Base-by-base conservation (phyloP, 2,888 invertebrate genomes). In the Diogma glabrata region DNA sequence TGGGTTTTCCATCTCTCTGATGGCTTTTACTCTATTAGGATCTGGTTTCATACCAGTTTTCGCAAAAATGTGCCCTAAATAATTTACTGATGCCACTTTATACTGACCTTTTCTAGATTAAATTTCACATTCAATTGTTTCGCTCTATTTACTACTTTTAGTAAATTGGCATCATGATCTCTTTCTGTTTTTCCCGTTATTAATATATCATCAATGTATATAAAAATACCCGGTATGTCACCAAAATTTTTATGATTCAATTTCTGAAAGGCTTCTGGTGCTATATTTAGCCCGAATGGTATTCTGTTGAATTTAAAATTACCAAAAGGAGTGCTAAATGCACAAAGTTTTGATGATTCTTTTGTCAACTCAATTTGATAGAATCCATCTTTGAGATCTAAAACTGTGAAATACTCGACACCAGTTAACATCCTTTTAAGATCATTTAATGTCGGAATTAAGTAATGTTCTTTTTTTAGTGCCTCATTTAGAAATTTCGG, bases 61-160 rank as follows among this genome's bases (percentile, higher is more conserved):
- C 26, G 22, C 48, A 49, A 53, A 53, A 23, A 52, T 51, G 24
- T 55, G 46, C 1, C 54, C 53, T 10, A 52, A 22, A 19, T 40
- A 8, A 20, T 49, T 10, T 49, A n/a, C 48, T 48, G 50, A 22
- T n/a, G n/a, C n/a, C n/a, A n/a, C n/a, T n/a, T n/a, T n/a, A n/a
- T n/a, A n/a, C n/a, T n/a, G n/a, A 51, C 51, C 3, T 19, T 28
- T 45, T 50, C 52, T 2, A 12, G 9, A 28, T 56, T 56, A 48
- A 57, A 55, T 47, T 51, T 56, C 19, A 57, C 17, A 22, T 53
- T 53, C 10, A 52, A 52, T 10, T 51, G 30, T 47, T n/a, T 50
- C 10, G 57, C 54, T 24, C 54, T 50, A 23, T 52, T n/a, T n/a
- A n/a, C n/a, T n/a, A n/a, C n/a, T n/a, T n/a, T n/a, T n/a, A n/a